Evolutionary conservation across 37 sponge, comb jelly and placozoan genomes (phyloP), one percentile per base, ranked within the genome.

Genomic region (Oscarella lobularis): DNA sequence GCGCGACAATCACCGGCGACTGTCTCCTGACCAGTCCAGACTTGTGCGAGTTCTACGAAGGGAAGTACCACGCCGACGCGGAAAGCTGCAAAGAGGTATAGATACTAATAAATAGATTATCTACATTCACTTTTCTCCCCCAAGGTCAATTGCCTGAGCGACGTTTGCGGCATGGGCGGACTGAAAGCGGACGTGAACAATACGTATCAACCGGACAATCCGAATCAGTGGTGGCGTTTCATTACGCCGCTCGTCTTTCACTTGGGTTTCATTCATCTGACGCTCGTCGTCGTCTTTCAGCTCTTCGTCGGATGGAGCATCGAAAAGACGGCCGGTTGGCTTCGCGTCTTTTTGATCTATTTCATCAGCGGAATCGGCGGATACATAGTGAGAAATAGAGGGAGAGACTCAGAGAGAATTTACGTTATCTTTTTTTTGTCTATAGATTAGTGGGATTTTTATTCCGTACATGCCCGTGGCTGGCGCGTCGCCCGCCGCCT

Each of bases 271-370:
- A 84, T 92, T 37, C 93, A 96, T 35, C 60, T 92, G 36, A 31
- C 88, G 0, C 29, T 89, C 0, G 72, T 89, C 32, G 36, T 88
- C 31, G 74, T 73, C 3, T 73, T 86, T 6, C 93, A 92, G 80
- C 81, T 96, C 33, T 86, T 88, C 67, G 36, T 96, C 55, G 97
- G 93, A 1, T 78, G 84, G 3, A 86, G 89, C 84, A 92, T 96
- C n/a, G 97, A 96, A 82, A 72, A 83, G 0, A 89, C 89, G 35
- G 89, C 92, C 65, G 97, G 97, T 27, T 92, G 90, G 84, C 81
- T 96, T 33, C 35, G 97, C 41, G 74, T 87, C n/a, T 77, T 78
- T 1, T 78, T 92, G 39, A 96, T 96, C 74, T 96, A 96, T 72
- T 70, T 92, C 76, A 71, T 91, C 71, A 81, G 85, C 76, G 97